phyloP scores from a whole-genome alignment of 1,140 invertebrate genomes.

The Cyclargus thomasi region DNA sequence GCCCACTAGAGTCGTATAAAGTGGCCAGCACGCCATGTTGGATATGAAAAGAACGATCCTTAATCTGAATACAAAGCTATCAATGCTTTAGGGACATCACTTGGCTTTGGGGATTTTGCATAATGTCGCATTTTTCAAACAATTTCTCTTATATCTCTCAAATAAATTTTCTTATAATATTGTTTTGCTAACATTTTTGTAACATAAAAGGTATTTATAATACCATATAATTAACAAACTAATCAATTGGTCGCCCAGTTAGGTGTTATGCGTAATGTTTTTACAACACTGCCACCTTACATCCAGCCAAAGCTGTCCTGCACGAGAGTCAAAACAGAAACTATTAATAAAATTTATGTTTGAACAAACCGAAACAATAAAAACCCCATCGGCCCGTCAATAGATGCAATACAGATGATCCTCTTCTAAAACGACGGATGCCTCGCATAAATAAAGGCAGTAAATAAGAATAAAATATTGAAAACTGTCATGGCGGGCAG shows the following conservation, averaged over 20 bases:
- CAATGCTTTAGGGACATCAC: conserved; percentile 26
- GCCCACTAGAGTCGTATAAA: conserved; percentile 38
- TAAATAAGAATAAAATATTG: conserved; percentile 73
- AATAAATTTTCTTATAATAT: neutral
- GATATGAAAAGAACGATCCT: conserved; percentile 36
- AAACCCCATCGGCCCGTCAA: conserved; percentile 26
- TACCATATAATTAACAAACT: neutral
- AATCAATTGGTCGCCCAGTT: neutral
- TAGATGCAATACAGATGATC: conserved; percentile 37
- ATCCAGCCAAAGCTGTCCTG: neutral
- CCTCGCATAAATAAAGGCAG: conserved; percentile 61
- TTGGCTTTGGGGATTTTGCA: conserved; percentile 31
- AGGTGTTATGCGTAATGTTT: too few species aligned
- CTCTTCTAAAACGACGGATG: conserved; percentile 45
- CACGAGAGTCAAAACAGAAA: neutral
- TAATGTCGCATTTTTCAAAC: neutral
- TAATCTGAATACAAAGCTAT: conserved; percentile 47
- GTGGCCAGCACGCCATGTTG: conserved; percentile 48
- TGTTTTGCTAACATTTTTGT: neutral
- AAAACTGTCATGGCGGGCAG: conserved; percentile 64
- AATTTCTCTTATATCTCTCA: neutral
- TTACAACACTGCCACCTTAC: too few species aligned
- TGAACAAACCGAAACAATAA: conserved; percentile 28
- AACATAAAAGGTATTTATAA: neutral
- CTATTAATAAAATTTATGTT: neutral